phyloP scores from a whole-genome alignment of 1,140 invertebrate species.

The Drosophila rufa region DNA sequence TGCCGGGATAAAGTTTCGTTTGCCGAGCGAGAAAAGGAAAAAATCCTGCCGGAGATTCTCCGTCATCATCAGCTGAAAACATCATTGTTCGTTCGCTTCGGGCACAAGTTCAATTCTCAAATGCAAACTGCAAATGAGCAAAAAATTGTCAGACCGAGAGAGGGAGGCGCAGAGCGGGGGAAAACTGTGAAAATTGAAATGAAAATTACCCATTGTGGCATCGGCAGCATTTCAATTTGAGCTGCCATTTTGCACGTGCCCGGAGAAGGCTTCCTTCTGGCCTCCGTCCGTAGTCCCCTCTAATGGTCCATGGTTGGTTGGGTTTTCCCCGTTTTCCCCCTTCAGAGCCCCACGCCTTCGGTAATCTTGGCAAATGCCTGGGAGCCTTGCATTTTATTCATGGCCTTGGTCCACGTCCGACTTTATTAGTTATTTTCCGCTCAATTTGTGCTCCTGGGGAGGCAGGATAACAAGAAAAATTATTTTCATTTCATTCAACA shows the following conservation, averaged over 20 bases:
- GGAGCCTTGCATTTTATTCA: constrained; percentile 71
- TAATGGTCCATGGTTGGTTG: constrained; percentile 51
- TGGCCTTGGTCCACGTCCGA: constrained; percentile 71
- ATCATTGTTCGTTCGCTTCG: constrained; percentile 41
- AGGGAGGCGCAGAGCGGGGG: constrained; percentile 1
- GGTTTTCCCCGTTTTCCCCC: constrained; percentile 24
- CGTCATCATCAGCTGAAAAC: constrained; percentile 42
- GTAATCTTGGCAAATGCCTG: constrained; percentile 51
- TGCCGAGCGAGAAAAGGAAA: constrained; percentile 22
- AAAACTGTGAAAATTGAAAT: constrained; percentile 84
- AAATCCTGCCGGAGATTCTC: constrained; percentile 41
- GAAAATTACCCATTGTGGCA: constrained; percentile 84
- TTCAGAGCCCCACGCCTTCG: constrained; percentile 3
- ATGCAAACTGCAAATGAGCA: constrained; percentile 76
- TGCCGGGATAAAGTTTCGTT: constrained; percentile 66
- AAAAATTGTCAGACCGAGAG: constrained; percentile 54
- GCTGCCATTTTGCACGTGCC: constrained; percentile 78
- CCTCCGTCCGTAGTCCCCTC: neutral
- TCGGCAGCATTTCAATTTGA: constrained; percentile 76
- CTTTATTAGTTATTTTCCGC: constrained; percentile 85
- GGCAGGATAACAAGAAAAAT: constrained; percentile 85
- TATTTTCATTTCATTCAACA: constrained; percentile 84
- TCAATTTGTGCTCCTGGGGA: constrained; percentile 76
- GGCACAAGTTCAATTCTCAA: constrained; percentile 65
- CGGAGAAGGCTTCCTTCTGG: constrained; percentile 31